phyloP scores from a whole-genome alignment of 2,797 vertebrate genomes.

The Poecilia velifera region DNA sequence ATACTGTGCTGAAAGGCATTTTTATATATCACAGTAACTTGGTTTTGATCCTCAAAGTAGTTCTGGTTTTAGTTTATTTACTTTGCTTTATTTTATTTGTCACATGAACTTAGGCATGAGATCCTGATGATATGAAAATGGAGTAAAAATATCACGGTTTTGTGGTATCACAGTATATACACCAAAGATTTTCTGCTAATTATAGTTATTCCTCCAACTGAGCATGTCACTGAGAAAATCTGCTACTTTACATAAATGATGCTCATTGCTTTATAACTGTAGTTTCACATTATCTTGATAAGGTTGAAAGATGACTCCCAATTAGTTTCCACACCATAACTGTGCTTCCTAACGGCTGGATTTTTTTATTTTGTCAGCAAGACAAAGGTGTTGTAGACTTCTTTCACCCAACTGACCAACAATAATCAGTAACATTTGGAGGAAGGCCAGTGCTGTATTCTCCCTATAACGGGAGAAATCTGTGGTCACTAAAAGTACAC shows the following conservation, averaged over 20 bases:
- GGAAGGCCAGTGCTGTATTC: not conserved
- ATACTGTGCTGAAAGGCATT: constrained; percentile 48
- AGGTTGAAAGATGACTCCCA: not conserved
- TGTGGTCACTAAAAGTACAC: not conserved
- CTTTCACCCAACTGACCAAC: not conserved
- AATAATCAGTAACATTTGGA: not conserved
- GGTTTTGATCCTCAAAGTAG: constrained; percentile 55
- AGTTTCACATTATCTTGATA: not conserved
- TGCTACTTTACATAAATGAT: not conserved
- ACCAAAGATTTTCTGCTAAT: not conserved
- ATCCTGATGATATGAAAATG: not conserved
- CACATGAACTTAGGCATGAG: constrained; percentile 7
- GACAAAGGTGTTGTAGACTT: not conserved
- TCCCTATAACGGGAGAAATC: not conserved
- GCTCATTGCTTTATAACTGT: not conserved
- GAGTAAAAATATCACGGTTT: too few relatives aligned
- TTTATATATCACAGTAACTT: constrained; percentile 48
- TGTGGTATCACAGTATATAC: not conserved
- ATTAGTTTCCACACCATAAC: not conserved
- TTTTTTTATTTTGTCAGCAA: not conserved
- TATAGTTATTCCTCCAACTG: not conserved
- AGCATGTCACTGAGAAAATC: not conserved
- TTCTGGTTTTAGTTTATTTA: constrained; percentile 29
- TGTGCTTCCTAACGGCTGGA: not conserved
- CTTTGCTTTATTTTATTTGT: constrained; percentile 28